Percentiles rank a stretch among this genome's conserved stretches.
Conservation (phyloP, 2,113 vertebrate genomes). For the Lutjanus erythropterus region DNA sequence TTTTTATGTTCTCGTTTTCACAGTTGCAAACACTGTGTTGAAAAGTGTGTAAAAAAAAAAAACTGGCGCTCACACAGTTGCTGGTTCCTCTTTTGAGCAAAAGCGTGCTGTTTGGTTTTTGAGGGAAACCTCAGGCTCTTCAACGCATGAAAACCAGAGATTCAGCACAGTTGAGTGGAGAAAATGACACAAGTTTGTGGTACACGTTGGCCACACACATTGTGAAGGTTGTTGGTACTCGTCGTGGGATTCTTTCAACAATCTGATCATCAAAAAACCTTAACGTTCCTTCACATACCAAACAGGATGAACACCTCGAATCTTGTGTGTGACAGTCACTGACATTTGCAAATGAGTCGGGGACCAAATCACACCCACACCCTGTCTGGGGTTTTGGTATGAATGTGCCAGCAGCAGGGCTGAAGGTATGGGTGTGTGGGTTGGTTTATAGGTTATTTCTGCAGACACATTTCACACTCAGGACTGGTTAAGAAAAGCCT, state of each 20-base stretch:
- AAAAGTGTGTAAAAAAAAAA: slow-evolving; percentile 12
- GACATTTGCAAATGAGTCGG: background rate
- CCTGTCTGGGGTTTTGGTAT: slow-evolving; percentile 10
- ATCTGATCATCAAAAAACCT: background rate
- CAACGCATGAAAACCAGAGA: background rate
- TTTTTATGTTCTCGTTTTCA: slow-evolving; percentile 30
- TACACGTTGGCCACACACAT: background rate
- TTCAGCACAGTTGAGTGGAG: background rate
- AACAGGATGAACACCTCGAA: background rate
- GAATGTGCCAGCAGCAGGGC: slow-evolving; percentile 2
- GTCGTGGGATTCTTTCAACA: background rate
- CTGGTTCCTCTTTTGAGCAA: slow-evolving; percentile 54
- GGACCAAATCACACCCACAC: slow-evolving; percentile 3
- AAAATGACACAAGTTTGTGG: background rate
- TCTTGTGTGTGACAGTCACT: background rate
- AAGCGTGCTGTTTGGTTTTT: slow-evolving; percentile 3
- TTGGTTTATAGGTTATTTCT: no score
- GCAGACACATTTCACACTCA: no score
- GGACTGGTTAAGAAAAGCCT: no score
- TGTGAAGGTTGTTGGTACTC: background rate
- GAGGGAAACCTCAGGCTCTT: slow-evolving; percentile 13
- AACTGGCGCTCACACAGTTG: background rate
- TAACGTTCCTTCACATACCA: background rate
- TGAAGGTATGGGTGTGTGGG: background rate
- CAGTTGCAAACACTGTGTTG: background rate